Evolutionary conservation across 1,140 invertebrate species (phyloP).

Genomic region (Platyscapa corneri): DNA sequence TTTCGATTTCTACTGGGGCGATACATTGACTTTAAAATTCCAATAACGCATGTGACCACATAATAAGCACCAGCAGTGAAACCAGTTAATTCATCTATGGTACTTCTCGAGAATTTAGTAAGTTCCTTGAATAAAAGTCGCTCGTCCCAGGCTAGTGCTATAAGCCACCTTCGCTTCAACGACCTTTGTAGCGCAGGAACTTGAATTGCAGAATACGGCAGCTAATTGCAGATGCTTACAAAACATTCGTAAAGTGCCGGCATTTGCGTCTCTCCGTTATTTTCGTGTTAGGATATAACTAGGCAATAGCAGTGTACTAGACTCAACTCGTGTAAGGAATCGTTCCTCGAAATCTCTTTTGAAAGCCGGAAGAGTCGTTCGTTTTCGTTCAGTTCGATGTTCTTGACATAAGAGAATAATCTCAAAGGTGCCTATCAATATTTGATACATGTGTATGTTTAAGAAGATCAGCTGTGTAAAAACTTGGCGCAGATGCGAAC

Average conservation of each 20-base stretch:
- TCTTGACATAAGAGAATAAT: background rate
- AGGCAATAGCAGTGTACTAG: background rate
- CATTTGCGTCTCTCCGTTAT: constrained; percentile 27
- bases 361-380: constrained; percentile 2
- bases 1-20: background rate
- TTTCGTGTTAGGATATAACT: constrained; percentile 28
- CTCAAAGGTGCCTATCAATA: background rate
- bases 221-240: constrained; percentile 32
- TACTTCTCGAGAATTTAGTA: constrained; percentile 7
- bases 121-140: constrained; percentile 37
- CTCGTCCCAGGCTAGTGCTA: background rate
- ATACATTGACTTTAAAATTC: background rate
- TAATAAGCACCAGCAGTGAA: constrained; percentile 31
- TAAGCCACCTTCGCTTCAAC: background rate
- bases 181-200: constrained; percentile 4
- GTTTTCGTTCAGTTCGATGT: background rate
- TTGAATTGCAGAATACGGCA: constrained; percentile 9
- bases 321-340: background rate
- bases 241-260: background rate
- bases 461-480: background rate
- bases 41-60: background rate
- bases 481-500: background rate
- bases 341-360: constrained; percentile 22
- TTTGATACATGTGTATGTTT: background rate
- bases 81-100: constrained; percentile 10